Evolutionary conservation across 2,113 vertebrate genomes (phyloP).

Genomic region (Urocynchramus pylzowi): DNA sequence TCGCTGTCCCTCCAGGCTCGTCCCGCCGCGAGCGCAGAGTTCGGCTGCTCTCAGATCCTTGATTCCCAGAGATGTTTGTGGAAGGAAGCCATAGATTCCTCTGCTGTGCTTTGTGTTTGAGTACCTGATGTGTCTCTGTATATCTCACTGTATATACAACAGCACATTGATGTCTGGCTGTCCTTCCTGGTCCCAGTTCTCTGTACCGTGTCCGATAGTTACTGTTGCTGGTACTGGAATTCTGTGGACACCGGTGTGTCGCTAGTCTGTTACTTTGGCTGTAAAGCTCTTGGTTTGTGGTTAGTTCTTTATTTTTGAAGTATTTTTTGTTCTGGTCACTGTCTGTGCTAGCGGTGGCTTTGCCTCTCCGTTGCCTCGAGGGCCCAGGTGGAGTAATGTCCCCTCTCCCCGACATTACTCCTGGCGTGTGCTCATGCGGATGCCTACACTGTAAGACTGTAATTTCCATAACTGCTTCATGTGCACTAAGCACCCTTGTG

Average conservation of each 20-base stretch:
- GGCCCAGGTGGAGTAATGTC: constrained; percentile 81
- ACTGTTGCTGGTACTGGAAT: constrained; percentile 67
- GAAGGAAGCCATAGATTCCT: constrained; percentile 49
- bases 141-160: constrained; percentile 68
- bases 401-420: constrained; percentile 76
- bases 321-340: constrained; percentile 73
- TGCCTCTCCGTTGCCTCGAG: constrained; percentile 78
- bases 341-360: constrained; percentile 79
- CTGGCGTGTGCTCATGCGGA: constrained; percentile 75
- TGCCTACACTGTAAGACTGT: constrained; percentile 79
- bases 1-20: neutral
- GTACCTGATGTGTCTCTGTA: constrained; percentile 70
- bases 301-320: constrained; percentile 67
- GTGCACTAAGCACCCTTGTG: constrained; percentile 86
- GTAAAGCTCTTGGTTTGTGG: constrained; percentile 79
- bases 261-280: constrained; percentile 74
- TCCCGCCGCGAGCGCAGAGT: neutral
- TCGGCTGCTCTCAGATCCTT: neutral
- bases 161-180: constrained; percentile 73
- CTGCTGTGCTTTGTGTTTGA: constrained; percentile 65
- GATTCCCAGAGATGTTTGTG: neutral
- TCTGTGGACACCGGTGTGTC: constrained; percentile 75
- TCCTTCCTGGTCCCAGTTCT: constrained; percentile 72
- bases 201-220: constrained; percentile 70
- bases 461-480: constrained; percentile 87